Percentiles rank a stretch among this genome's conserved stretches.
phyloP scores from a whole-genome alignment of 2,888 invertebrate genomes.

The Chironomus tentans region DNA sequence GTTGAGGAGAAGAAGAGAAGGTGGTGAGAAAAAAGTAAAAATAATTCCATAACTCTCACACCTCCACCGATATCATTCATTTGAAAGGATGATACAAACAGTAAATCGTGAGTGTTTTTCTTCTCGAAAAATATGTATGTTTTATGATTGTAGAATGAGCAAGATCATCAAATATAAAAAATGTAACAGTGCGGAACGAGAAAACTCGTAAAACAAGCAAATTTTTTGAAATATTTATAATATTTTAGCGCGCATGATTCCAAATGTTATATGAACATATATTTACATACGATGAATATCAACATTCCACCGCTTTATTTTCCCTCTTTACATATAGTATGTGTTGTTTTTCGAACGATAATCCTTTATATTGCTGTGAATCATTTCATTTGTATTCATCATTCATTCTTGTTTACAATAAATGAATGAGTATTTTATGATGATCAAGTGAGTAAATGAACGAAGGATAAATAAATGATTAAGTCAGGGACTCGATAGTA shows the following conservation, averaged over 20 bases:
- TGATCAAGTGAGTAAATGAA: neutral
- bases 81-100: no score
- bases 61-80: neutral
- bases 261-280: neutral
- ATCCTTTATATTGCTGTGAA: neutral
- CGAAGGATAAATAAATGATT: neutral
- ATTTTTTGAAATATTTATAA: slow-evolving; percentile 20
- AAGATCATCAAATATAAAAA: neutral
- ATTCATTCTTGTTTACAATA: no score
- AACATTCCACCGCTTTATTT: neutral
- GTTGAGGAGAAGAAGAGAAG: no score
- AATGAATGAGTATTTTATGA: no score
- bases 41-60: neutral
- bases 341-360: neutral
- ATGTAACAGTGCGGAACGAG: neutral
- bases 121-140: no score
- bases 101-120: no score
- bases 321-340: neutral
- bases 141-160: no score
- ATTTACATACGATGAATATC: neutral
- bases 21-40: neutral
- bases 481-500: neutral
- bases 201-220: slow-evolving; percentile 2
- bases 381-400: neutral
- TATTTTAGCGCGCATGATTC: slow-evolving; percentile 24